phyloP scores from a whole-genome alignment of 1,140 invertebrate genomes.

The Cyphomyrmex costatus region DNA sequence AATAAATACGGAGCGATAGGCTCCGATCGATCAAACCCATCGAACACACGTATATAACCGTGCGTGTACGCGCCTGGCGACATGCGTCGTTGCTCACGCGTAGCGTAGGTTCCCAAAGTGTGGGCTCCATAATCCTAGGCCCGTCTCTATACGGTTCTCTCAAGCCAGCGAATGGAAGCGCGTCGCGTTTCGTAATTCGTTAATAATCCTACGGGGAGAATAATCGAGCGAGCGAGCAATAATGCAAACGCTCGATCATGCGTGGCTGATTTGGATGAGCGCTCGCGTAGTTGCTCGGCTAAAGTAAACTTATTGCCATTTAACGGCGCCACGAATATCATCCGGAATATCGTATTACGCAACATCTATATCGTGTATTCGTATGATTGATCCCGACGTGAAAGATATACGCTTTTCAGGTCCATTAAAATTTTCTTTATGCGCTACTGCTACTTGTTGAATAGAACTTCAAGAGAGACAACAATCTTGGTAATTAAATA shows the following conservation, averaged over 20 bases:
- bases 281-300: background rate
- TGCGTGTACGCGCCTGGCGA: constrained; percentile 59
- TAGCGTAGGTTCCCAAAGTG: constrained; percentile 46
- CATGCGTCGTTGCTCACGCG: constrained; percentile 70
- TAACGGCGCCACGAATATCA: constrained; percentile 5
- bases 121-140: background rate
- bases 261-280: constrained; percentile 17
- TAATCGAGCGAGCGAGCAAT: constrained; percentile 33
- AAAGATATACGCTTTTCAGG: background rate
- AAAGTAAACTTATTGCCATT: constrained; percentile 16
- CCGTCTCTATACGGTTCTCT: constrained; percentile 26
- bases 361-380: background rate
- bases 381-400: background rate
- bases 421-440: constrained; percentile 18
- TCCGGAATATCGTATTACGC: constrained; percentile 7
- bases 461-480: background rate
- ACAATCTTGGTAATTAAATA: background rate
- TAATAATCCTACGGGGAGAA: constrained; percentile 43
- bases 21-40: constrained; percentile 79
- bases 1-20: constrained; percentile 77
- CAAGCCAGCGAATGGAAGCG: constrained; percentile 10
- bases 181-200: constrained; percentile 53
- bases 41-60: constrained; percentile 48
- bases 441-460: background rate
- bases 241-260: constrained; percentile 47